These are phyloP conservation scores for Glyphotaelius pellucidus DNA, from an alignment of 2,888 invertebrate species.

Conservation along the genomic window DNA sequence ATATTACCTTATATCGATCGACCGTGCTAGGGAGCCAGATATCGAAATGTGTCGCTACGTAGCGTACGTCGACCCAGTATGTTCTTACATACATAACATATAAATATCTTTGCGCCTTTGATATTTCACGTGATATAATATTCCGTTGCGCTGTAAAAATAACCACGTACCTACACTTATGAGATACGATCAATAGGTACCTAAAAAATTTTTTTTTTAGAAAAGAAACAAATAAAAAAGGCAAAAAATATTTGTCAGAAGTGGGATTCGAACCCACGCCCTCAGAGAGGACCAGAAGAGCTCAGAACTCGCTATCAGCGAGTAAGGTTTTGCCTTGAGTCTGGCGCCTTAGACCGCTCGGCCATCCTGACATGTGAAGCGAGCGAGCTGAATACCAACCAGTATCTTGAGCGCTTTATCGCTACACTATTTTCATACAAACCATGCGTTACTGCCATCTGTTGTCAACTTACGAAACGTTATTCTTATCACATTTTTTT, in stretches of 20 bases:
- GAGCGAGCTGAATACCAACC: slow-evolving; percentile 67
- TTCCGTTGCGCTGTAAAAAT: no score
- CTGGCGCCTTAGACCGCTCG: slow-evolving; percentile 93
- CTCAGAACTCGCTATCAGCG: slow-evolving; percentile 82
- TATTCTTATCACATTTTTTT: not conserved
- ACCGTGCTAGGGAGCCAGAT: no score
- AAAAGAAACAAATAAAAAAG: not conserved
- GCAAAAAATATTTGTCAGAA: slow-evolving; percentile 80
- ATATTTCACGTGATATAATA: no score
- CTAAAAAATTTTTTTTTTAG: no score
- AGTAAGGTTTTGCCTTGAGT: slow-evolving; percentile 76
- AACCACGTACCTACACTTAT: no score
- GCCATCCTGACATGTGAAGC: slow-evolving; percentile 83
- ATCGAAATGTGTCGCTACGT: no score
- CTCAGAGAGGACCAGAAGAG: slow-evolving; percentile 86
- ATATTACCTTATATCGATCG: no score
- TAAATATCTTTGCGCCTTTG: no score
- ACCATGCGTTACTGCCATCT: slow-evolving; percentile 16
- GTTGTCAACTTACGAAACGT: not conserved
- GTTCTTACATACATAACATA: no score
- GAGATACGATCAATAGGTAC: no score
- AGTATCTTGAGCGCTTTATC: not conserved
- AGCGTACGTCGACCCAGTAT: no score
- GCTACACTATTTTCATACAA: not conserved
- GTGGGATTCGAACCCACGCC: slow-evolving; percentile 91